Conservation (phyloP, 2,888 invertebrate genomes). For the Volucella zonaria region DNA sequence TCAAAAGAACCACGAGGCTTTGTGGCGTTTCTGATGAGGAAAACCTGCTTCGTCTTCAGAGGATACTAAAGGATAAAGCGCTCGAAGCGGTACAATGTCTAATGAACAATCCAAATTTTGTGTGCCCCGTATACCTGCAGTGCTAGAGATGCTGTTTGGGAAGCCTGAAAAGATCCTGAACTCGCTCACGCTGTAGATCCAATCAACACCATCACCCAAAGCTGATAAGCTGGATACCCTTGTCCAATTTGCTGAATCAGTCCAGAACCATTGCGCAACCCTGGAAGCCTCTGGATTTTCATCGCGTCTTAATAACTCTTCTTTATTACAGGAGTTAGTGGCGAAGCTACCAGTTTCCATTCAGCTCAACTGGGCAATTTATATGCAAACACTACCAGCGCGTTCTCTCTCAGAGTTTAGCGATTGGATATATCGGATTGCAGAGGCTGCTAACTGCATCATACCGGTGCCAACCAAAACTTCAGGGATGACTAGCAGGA, state of each 20-base stretch:
- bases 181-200: neutral
- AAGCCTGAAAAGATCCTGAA: constrained; percentile 9
- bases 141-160: constrained; percentile 19
- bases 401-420: constrained; percentile 16
- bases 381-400: neutral
- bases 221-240: constrained; percentile 17
- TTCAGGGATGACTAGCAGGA: neutral
- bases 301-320: constrained; percentile 2
- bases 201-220: constrained; percentile 7
- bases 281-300: neutral
- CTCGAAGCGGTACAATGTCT: constrained; percentile 21
- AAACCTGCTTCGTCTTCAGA: constrained; percentile 32
- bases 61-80: constrained; percentile 13
- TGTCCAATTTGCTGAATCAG: constrained; percentile 7
- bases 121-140: constrained; percentile 1
- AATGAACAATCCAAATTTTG: constrained; percentile 2
- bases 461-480: neutral
- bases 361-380: constrained; percentile 7
- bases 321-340: constrained; percentile 2
- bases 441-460: constrained; percentile 7
- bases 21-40: constrained; percentile 28
- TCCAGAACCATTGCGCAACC: constrained; percentile 7
- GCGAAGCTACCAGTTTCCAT: constrained; percentile 12
- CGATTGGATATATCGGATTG: neutral
- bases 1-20: constrained; percentile 8